phyloP scores from a whole-genome alignment of 2,797 vertebrate genomes.

The Poecilia wingei region DNA sequence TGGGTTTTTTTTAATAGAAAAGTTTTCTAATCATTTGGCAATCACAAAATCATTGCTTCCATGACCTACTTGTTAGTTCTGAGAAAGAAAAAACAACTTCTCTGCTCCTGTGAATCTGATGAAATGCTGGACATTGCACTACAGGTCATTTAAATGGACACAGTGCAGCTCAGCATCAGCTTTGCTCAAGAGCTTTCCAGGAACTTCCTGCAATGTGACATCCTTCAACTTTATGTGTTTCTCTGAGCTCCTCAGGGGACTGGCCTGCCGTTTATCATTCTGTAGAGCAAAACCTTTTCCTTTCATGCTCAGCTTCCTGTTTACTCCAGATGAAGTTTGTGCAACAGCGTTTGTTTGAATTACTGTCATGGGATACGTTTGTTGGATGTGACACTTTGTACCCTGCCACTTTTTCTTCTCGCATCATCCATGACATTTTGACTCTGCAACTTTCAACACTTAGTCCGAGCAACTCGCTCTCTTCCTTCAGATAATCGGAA shows the following conservation, averaged over 20 bases:
- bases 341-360: not conserved
- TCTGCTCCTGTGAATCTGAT: not conserved
- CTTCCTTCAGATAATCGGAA: not conserved
- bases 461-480: conserved; percentile 2
- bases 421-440: conserved; percentile 16
- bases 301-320: not conserved
- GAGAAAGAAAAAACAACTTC: not conserved
- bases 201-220: not conserved
- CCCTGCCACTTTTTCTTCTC: conserved; percentile 9
- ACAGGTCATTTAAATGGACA: not conserved
- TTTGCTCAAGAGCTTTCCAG: not conserved
- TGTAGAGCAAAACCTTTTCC: not conserved
- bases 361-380: not conserved
- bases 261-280: not conserved
- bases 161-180: not conserved
- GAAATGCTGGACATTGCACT: not conserved
- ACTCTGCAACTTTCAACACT: conserved; percentile 12
- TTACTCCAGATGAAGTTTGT: not conserved
- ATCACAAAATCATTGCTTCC: not conserved
- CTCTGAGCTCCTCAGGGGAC: not conserved
- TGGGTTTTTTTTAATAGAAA: not conserved
- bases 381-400: conserved; percentile 40
- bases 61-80: not conserved
- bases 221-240: not conserved
- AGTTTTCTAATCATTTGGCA: not conserved